Percentiles rank a stretch among this genome's conserved stretches.
Conservation (phyloP, 2,113 vertebrate species). For the Zonotrichia leucophrys region DNA sequence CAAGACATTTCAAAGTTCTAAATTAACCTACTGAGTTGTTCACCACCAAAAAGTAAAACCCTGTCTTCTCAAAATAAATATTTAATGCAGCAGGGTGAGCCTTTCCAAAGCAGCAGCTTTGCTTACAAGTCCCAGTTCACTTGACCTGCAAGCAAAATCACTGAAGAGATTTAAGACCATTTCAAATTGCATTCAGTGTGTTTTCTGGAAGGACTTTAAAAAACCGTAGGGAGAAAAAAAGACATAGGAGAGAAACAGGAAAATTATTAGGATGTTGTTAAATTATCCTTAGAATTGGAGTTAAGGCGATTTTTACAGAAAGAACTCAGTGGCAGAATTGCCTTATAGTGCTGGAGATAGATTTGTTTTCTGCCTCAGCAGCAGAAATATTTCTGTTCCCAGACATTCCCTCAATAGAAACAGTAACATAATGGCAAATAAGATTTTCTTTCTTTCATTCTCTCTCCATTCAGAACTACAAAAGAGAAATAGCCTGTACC, state of each 20-base stretch:
- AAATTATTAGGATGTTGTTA: background rate
- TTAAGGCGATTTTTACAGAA: background rate
- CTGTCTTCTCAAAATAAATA: background rate
- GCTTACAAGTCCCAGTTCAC: background rate
- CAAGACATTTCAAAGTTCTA: background rate
- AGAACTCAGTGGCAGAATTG: background rate
- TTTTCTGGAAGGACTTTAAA: background rate
- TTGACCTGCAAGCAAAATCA: background rate
- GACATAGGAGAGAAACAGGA: background rate
- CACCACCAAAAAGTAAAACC: background rate
- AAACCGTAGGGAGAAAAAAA: background rate
- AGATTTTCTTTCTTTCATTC: slow-evolving; percentile 14
- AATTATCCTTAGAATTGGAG: background rate
- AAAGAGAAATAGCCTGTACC: background rate
- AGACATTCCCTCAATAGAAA: background rate
- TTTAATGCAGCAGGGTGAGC: background rate
- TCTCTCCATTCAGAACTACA: background rate
- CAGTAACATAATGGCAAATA: slow-evolving; percentile 9
- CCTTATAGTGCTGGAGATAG: background rate
- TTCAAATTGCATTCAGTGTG: background rate
- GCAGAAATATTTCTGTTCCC: slow-evolving; percentile 37
- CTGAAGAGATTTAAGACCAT: background rate
- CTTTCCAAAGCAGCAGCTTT: background rate
- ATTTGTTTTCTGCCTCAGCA: slow-evolving; percentile 11
- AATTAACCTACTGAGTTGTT: background rate